These are phyloP conservation scores for Tipula helvola DNA, from an alignment of 2,888 invertebrate species.

Conservation along the genomic window DNA sequence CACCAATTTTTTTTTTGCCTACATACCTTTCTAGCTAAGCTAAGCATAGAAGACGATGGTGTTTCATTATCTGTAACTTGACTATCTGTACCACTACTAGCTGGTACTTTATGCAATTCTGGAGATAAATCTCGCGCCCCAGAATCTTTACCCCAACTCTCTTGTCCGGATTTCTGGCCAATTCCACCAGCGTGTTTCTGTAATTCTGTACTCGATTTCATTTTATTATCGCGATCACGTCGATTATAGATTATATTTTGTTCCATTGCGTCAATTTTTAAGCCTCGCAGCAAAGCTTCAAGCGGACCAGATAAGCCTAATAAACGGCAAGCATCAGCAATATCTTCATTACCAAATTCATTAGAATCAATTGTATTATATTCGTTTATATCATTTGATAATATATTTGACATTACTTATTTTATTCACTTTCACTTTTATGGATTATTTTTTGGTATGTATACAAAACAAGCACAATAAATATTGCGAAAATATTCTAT, in stretches of 20 bases:
- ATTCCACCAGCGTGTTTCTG: neutral
- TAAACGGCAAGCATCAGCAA: constrained; percentile 13
- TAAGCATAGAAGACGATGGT: constrained; percentile 12
- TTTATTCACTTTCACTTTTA: neutral
- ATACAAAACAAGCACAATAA: neutral
- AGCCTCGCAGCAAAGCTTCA: constrained; percentile 12
- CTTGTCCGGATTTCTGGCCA: constrained; percentile 13
- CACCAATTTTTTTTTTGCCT: no score
- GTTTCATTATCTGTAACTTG: constrained; percentile 12
- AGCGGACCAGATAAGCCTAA: constrained; percentile 13
- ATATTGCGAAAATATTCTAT: neutral
- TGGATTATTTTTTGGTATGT: neutral
- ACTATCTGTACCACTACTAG: constrained; percentile 11
- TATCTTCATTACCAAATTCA: constrained; percentile 13
- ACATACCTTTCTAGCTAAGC: constrained; percentile 14
- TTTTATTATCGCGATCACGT: neutral
- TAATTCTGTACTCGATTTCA: neutral
- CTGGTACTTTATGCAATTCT: constrained; percentile 11
- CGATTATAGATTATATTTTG: neutral
- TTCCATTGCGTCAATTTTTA: constrained; percentile 5
- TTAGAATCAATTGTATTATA: neutral
- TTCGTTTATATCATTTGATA: constrained; percentile 5
- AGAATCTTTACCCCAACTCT: constrained; percentile 15
- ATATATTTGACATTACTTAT: neutral
- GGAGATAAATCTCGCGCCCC: constrained; percentile 15